Evolutionary conservation across 2,888 invertebrate species (phyloP).

Genomic region (Leptinotarsa haldemani): DNA sequence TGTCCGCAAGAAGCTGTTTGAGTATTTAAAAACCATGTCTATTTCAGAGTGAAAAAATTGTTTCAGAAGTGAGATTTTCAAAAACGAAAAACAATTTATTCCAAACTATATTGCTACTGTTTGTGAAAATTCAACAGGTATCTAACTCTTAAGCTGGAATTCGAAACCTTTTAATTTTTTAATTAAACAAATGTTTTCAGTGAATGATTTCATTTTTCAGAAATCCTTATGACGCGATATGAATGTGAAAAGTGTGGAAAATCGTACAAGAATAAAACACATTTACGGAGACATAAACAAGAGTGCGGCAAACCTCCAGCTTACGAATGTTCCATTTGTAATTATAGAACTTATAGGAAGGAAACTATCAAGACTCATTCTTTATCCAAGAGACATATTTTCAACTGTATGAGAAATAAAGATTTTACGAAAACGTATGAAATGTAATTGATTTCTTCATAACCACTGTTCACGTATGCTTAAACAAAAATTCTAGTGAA

Average conservation of each 20-base stretch:
- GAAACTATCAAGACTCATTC: conserved; percentile 9
- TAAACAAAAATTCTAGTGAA: too few relatives aligned
- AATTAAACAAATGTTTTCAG: too few relatives aligned
- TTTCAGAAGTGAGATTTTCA: too few relatives aligned
- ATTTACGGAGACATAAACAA: conserved; percentile 37
- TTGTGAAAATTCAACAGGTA: too few relatives aligned
- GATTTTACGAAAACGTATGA: background rate
- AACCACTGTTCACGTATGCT: too few relatives aligned
- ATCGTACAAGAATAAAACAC: conserved; percentile 31
- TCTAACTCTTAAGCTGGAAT: too few relatives aligned
- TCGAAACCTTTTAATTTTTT: too few relatives aligned
- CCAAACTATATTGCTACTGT: too few relatives aligned
- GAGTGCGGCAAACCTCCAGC: conserved; percentile 50
- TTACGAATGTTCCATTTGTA: conserved; percentile 32
- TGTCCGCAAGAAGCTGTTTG: too few relatives aligned
- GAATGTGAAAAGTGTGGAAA: conserved; percentile 37
- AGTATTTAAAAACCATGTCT: too few relatives aligned
- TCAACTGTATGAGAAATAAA: conserved; percentile 6
- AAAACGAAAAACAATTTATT: too few relatives aligned
- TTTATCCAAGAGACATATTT: conserved; percentile 1
- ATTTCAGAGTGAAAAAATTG: too few relatives aligned
- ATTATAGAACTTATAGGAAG: conserved; percentile 8
- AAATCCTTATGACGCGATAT: background rate
- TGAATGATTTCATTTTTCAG: background rate
- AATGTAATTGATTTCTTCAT: background rate